These are phyloP conservation scores for Ophiothrix spiculata DNA, from an alignment of 35 echinoderm and acorn worm genomes.

Conservation along the genomic window DNA sequence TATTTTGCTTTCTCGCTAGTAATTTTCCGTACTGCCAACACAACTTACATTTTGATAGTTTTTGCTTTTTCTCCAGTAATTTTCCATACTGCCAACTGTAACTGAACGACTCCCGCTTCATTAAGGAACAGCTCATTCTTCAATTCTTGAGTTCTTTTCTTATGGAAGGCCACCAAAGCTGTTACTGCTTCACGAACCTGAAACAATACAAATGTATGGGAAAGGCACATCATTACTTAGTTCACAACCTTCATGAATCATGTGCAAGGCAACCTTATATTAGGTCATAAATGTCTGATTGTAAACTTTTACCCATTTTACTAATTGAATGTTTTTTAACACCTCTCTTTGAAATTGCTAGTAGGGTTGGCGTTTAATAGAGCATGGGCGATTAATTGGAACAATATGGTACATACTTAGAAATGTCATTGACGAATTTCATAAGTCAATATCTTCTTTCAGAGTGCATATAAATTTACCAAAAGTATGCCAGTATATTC, in stretches of 20 bases:
- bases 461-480: too few relatives aligned
- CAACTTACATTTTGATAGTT: slow-evolving; percentile 47
- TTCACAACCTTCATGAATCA: not conserved
- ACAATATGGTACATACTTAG: too few relatives aligned
- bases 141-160: slow-evolving; percentile 11
- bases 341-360: too few relatives aligned
- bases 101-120: slow-evolving; percentile 18
- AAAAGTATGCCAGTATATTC: too few relatives aligned
- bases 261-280: not conserved
- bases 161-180: slow-evolving; percentile 43
- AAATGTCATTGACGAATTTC: too few relatives aligned
- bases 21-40: too few relatives aligned
- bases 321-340: too few relatives aligned
- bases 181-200: slow-evolving; percentile 54
- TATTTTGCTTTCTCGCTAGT: too few relatives aligned
- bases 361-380: too few relatives aligned
- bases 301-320: too few relatives aligned
- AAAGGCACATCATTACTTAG: not conserved
- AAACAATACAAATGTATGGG: not conserved
- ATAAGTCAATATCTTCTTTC: too few relatives aligned
- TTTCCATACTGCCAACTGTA: slow-evolving; percentile 55
- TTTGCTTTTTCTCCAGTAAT: slow-evolving; percentile 45
- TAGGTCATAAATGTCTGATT: not conserved
- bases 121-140: slow-evolving; percentile 28
- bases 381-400: too few relatives aligned